Evolutionary conservation across 2,113 vertebrate species (phyloP).

Genomic region (Nesoenas mayeri): DNA sequence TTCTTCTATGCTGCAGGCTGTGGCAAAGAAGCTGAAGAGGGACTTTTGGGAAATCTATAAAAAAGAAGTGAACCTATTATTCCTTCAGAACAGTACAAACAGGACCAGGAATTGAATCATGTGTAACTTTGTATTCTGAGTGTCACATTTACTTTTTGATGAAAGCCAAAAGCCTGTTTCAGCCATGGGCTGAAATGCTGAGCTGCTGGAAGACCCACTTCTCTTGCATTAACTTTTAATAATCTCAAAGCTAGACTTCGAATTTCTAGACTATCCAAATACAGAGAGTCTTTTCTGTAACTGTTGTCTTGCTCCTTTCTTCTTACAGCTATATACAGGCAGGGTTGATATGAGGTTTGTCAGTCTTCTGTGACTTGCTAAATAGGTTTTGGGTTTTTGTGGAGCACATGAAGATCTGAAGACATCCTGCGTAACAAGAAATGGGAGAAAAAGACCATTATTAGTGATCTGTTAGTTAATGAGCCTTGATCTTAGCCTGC

Average conservation of each 20-base stretch:
- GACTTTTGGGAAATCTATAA: neutral
- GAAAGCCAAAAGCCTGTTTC: neutral
- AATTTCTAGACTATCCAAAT: neutral
- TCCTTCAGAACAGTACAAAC: neutral
- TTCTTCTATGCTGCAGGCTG: neutral
- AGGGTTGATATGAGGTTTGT: neutral
- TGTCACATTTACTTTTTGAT: neutral
- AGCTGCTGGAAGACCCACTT: neutral
- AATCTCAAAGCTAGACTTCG: neutral
- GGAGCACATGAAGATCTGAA: neutral
- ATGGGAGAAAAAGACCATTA: neutral
- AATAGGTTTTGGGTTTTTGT: neutral
- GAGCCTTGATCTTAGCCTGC: neutral
- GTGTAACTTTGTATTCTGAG: neutral
- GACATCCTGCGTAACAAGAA: neutral
- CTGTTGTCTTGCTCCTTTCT: neutral
- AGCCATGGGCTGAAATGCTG: neutral
- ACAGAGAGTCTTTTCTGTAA: neutral
- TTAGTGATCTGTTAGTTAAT: neutral
- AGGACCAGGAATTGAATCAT: neutral
- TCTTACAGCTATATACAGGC: neutral
- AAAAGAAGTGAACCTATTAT: neutral
- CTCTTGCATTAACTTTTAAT: neutral
- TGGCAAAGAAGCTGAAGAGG: neutral
- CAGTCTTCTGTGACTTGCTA: neutral